A percentile compares a stretch with the other conserved stretches of the same genome.
phyloP scores from a whole-genome alignment of 2,113 vertebrate species.

The Podarcis raffonei region DNA sequence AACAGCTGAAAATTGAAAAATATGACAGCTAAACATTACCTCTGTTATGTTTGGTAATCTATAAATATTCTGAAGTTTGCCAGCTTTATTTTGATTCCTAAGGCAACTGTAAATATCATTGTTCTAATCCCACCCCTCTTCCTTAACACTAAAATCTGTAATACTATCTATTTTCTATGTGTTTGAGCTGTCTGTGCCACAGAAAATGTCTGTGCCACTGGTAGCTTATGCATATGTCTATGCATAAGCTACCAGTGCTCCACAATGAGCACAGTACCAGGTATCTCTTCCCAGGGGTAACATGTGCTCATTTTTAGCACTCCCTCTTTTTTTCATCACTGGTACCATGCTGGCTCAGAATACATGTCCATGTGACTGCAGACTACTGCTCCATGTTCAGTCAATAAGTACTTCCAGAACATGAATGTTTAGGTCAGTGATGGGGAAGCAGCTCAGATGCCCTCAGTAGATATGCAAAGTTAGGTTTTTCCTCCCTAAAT shows the following conservation, averaged over 20 bases:
- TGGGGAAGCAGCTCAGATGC: too few relatives aligned
- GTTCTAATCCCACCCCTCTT: neutral
- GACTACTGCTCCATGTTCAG: too few relatives aligned
- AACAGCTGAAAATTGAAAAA: conserved; percentile 27
- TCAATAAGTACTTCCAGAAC: too few relatives aligned
- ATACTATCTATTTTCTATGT: neutral
- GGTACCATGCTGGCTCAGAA: too few relatives aligned
- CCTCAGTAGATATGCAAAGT: too few relatives aligned
- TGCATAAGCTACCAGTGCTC: neutral
- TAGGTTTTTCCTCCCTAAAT: too few relatives aligned
- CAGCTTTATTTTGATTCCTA: neutral
- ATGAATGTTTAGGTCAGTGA: too few relatives aligned
- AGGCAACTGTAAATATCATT: neutral
- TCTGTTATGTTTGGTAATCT: conserved; percentile 8
- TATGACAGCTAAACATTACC: neutral
- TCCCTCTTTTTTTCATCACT: too few relatives aligned
- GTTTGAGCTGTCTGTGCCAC: neutral
- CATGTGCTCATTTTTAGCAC: neutral
- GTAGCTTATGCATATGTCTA: neutral
- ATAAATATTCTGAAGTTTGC: neutral
- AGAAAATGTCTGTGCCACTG: neutral
- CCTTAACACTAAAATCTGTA: conserved; percentile 14
- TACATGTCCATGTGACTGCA: too few relatives aligned
- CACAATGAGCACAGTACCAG: too few relatives aligned
- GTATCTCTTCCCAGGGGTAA: neutral